Percentiles rank a stretch among this genome's conserved stretches.
These are phyloP conservation scores for Charadrius vociferus DNA, from an alignment of 2,113 vertebrate genomes.

Conservation along the genomic window DNA sequence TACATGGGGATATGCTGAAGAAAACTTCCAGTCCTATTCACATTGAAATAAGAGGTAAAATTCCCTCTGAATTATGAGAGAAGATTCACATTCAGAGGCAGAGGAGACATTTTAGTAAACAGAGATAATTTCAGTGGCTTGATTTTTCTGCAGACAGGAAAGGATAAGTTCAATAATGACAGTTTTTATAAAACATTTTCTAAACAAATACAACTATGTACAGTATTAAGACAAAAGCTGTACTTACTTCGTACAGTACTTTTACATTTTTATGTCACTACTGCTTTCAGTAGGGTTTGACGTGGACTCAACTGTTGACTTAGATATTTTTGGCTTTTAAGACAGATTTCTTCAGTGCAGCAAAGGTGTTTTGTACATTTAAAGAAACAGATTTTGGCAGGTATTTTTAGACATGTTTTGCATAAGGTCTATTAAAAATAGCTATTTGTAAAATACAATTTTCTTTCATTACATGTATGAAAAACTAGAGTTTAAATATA, in stretches of 20 bases:
- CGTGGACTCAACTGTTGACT: constrained; percentile 24
- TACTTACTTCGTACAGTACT: constrained; percentile 62
- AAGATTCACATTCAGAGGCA: background rate
- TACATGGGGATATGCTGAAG: background rate
- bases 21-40: background rate
- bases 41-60: background rate
- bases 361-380: constrained; percentile 73
- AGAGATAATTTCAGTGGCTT: background rate
- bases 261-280: constrained; percentile 67
- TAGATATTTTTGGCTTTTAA: constrained; percentile 61
- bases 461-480: constrained; percentile 70
- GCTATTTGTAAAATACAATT: constrained; percentile 72
- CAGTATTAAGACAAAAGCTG: constrained; percentile 39
- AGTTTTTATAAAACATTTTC: constrained; percentile 74
- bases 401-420: constrained; percentile 77
- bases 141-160: constrained; percentile 49
- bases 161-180: constrained; percentile 17
- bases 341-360: constrained; percentile 43
- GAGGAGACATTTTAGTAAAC: background rate
- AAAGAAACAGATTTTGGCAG: constrained; percentile 69
- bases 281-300: constrained; percentile 66
- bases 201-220: constrained; percentile 47
- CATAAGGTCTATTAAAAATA: constrained; percentile 60
- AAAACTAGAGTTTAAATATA: constrained; percentile 73
- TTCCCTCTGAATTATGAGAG: background rate